phyloP scores from a whole-genome alignment of 30 jellyfish, hydroid and myxozoan species.

The Catostylus mosaicus region DNA sequence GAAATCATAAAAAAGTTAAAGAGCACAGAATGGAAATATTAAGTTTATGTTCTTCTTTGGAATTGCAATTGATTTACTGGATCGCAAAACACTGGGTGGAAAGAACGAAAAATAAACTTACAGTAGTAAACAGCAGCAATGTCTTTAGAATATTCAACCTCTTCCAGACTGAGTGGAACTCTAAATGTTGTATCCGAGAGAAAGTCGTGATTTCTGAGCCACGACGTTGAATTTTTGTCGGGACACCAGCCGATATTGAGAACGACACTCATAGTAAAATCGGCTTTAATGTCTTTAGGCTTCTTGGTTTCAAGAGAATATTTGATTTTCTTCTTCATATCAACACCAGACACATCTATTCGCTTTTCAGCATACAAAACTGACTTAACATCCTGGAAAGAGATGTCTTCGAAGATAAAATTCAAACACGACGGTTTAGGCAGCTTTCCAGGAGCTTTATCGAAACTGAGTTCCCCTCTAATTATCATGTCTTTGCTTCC shows the following conservation, averaged over 20 bases:
- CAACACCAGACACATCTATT: conserved; percentile 38
- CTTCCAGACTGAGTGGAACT: conserved; percentile 30
- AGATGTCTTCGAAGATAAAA: conserved; percentile 48
- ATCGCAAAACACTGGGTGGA: too few relatives aligned
- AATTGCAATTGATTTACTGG: too few relatives aligned
- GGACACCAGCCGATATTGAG: conserved; percentile 89
- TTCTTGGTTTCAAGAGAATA: conserved; percentile 40
- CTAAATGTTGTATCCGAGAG: conserved; percentile 30
- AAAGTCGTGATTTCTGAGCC: conserved; percentile 79
- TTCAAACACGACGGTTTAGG: conserved; percentile 67
- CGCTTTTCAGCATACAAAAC: conserved; percentile 17
- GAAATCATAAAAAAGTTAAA: too few relatives aligned
- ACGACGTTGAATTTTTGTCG: conserved; percentile 10
- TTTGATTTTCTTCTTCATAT: conserved; percentile 7
- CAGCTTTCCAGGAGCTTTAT: conserved; percentile 45
- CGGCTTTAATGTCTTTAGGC: conserved; percentile 20
- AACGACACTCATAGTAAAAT: conserved; percentile 49
- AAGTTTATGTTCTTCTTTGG: too few relatives aligned
- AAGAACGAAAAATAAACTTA: conserved; percentile 17
- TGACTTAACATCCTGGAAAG: conserved; percentile 65
- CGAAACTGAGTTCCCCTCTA: conserved; percentile 54
- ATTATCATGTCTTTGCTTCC: conserved; percentile 60
- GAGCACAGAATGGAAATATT: too few relatives aligned
- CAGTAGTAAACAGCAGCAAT: conserved; percentile 51
- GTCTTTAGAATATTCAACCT: conserved; percentile 9